These are phyloP conservation scores for Syritta pipiens DNA, from an alignment of 2,888 invertebrate genomes.

Conservation along the genomic window DNA sequence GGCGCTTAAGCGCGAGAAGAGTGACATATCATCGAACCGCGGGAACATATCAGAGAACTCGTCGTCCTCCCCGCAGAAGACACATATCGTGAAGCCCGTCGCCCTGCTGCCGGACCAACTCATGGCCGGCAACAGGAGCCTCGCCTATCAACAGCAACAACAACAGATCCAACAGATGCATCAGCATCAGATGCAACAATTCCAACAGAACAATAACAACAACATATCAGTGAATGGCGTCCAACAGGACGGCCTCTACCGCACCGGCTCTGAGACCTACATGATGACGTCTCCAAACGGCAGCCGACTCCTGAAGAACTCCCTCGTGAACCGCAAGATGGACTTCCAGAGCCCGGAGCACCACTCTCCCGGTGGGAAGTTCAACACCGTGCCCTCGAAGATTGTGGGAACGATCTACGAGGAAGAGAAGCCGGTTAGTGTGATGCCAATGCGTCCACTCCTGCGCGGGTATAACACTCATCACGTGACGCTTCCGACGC, in stretches of 20 bases:
- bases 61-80: slow-evolving; percentile 50
- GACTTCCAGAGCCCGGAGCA: slow-evolving; percentile 61
- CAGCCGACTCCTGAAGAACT: slow-evolving; percentile 34
- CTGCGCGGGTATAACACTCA: slow-evolving; percentile 89
- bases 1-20: slow-evolving; percentile 80
- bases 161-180: slow-evolving; percentile 52
- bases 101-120: slow-evolving; percentile 61
- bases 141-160: slow-evolving; percentile 36
- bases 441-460: slow-evolving; percentile 94
- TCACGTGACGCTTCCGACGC: slow-evolving; percentile 86
- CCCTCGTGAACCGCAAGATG: slow-evolving; percentile 51
- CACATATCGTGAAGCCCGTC: slow-evolving; percentile 74
- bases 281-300: slow-evolving; percentile 55
- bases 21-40: slow-evolving; percentile 77
- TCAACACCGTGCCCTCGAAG: slow-evolving; percentile 78
- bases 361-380: slow-evolving; percentile 74
- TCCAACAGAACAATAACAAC: slow-evolving; percentile 57
- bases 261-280: slow-evolving; percentile 48
- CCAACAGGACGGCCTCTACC: slow-evolving; percentile 42
- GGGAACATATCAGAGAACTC: slow-evolving; percentile 71
- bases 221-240: slow-evolving; percentile 63
- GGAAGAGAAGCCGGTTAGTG: slow-evolving; percentile 76
- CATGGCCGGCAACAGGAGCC: slow-evolving; percentile 48
- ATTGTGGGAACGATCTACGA: slow-evolving; percentile 78
- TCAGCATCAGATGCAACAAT: slow-evolving; percentile 83